Percentiles rank a stretch among this genome's conserved stretches.
These are phyloP conservation scores for Drosophila erecta DNA, from an alignment of 1,140 invertebrate genomes.

Conservation along the genomic window DNA sequence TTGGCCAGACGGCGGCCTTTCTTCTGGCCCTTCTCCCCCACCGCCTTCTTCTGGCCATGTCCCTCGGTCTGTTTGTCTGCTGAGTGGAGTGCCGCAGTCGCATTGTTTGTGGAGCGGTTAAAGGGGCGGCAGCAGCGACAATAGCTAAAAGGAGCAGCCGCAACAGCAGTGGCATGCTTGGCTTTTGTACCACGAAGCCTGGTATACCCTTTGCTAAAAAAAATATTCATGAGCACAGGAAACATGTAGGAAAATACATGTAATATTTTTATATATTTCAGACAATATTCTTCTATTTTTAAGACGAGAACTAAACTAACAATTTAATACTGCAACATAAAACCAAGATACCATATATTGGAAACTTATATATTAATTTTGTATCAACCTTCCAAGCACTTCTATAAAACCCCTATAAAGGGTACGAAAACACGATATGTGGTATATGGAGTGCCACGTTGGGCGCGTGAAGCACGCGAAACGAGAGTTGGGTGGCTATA, in stretches of 20 bases:
- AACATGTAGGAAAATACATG: no score
- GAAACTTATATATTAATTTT: not conserved
- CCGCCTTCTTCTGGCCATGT: slow-evolving; percentile 12
- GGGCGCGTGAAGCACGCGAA: slow-evolving; percentile 73
- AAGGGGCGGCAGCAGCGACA: slow-evolving; percentile 12
- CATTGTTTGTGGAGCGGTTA: slow-evolving; percentile 68
- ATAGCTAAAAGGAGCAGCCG: slow-evolving; percentile 64
- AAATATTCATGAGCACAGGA: no score
- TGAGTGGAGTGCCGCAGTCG: slow-evolving; percentile 48
- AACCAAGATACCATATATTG: not conserved
- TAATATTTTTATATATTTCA: no score
- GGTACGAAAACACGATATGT: slow-evolving; percentile 21
- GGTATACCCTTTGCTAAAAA: slow-evolving; percentile 1
- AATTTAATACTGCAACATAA: not conserved
- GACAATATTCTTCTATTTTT: no score
- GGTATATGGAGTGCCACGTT: slow-evolving; percentile 60
- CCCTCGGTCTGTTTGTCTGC: slow-evolving; percentile 52
- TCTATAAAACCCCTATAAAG: not conserved
- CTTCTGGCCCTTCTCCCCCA: slow-evolving; percentile 9
- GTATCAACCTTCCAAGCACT: not conserved
- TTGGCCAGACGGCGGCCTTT: slow-evolving; percentile 48
- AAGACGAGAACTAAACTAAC: not conserved
- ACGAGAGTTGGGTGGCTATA: slow-evolving; percentile 6
- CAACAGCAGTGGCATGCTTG: slow-evolving; percentile 17
- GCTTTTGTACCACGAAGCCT: not conserved